phyloP scores from a whole-genome alignment of 2,113 vertebrate species.

The Syngnathoides biaculeatus region DNA sequence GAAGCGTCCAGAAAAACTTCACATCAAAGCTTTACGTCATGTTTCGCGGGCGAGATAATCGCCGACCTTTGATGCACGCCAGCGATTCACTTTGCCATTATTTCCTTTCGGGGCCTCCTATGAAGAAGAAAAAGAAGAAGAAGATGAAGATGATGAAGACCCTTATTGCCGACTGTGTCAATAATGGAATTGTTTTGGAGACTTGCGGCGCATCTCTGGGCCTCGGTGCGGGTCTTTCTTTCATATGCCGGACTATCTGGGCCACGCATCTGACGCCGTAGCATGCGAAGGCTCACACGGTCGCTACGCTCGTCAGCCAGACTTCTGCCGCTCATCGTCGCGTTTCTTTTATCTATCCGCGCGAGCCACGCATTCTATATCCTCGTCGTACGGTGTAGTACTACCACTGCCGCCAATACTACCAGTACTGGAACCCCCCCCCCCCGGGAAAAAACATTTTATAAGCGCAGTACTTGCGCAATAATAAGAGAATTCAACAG shows the following conservation, averaged over 20 bases:
- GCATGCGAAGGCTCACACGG: conserved; percentile 64
- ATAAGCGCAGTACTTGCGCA: no score
- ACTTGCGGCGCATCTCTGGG: conserved; percentile 64
- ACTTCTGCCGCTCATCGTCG: neutral
- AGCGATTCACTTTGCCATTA: conserved; percentile 54
- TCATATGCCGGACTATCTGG: conserved; percentile 62
- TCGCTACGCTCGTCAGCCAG: neutral
- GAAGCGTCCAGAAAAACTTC: conserved; percentile 47
- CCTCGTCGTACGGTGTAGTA: no score
- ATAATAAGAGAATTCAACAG: no score
- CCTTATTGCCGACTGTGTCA: conserved; percentile 71
- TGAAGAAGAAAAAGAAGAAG: conserved; percentile 61
- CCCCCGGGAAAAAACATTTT: no score
- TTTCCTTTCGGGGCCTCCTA: conserved; percentile 49
- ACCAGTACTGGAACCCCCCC: no score
- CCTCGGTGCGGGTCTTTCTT: conserved; percentile 74
- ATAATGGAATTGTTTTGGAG: conserved; percentile 73
- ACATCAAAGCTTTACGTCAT: conserved; percentile 52
- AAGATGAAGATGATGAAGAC: conserved; percentile 31
- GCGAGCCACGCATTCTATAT: neutral
- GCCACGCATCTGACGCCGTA: conserved; percentile 45
- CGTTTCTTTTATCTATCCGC: neutral
- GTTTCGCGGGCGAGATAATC: conserved; percentile 57
- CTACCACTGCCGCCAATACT: no score
- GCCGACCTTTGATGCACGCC: conserved; percentile 65